A percentile compares a stretch with the other conserved stretches of the same genome.
These are phyloP conservation scores for Lepidurus apus DNA, from an alignment of 1,140 invertebrate species.

Conservation along the genomic window DNA sequence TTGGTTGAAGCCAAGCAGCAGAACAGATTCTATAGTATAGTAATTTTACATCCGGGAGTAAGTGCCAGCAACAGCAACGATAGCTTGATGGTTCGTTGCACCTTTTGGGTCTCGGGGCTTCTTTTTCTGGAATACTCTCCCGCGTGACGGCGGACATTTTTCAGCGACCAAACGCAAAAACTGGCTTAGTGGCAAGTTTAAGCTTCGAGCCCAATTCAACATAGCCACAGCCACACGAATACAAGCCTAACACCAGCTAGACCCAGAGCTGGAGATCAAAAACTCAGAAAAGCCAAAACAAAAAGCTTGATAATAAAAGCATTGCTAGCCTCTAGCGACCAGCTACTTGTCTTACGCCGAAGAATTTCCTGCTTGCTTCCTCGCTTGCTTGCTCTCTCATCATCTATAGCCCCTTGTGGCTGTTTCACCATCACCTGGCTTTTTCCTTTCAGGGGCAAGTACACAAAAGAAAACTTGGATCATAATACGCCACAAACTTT, in stretches of 20 bases:
- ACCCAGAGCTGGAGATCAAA: background rate
- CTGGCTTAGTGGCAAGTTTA: slow-evolving; percentile 4
- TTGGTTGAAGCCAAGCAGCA: background rate
- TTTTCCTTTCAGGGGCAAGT: background rate
- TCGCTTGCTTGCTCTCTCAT: background rate
- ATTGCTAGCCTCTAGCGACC: background rate
- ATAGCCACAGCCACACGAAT: background rate
- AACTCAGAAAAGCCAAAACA: background rate
- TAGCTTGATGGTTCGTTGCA: slow-evolving; percentile 13
- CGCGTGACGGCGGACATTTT: slow-evolving; percentile 17
- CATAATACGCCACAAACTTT: too few relatives aligned
- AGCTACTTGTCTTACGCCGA: slow-evolving; percentile 10
- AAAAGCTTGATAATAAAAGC: background rate
- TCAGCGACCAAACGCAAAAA: background rate
- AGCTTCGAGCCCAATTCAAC: slow-evolving; percentile 7
- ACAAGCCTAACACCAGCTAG: background rate
- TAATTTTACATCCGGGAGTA: slow-evolving; percentile 22
- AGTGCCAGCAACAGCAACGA: slow-evolving; percentile 17
- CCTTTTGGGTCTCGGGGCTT: background rate
- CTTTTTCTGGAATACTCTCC: slow-evolving; percentile 1
- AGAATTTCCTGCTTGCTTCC: slow-evolving; percentile 19
- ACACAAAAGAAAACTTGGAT: too few relatives aligned
- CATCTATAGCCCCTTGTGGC: slow-evolving; percentile 9
- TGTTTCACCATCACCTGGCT: background rate
- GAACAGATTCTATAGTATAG: slow-evolving; percentile 11